These are phyloP conservation scores for Aldrovandia affinis DNA, from an alignment of 2,797 vertebrate species.

Conservation along the genomic window DNA sequence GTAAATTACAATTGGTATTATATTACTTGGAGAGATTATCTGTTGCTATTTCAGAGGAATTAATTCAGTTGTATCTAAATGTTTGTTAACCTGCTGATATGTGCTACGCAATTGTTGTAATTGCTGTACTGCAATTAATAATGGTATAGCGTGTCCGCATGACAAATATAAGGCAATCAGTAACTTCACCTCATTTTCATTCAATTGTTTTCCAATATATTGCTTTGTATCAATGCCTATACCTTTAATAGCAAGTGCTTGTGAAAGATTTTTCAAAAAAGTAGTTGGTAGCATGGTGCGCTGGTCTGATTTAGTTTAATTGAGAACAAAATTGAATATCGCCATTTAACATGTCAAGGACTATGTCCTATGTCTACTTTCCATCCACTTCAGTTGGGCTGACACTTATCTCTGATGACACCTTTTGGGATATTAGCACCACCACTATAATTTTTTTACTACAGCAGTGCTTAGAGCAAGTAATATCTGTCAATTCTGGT, in stretches of 20 bases:
- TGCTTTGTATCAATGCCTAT: background rate
- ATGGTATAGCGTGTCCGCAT: background rate
- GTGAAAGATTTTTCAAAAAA: too few relatives aligned
- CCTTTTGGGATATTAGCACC: too few relatives aligned
- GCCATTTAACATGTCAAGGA: too few relatives aligned
- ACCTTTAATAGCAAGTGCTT: background rate
- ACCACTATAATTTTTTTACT: too few relatives aligned
- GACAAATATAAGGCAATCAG: background rate
- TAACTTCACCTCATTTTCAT: background rate
- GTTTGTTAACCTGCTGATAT: background rate
- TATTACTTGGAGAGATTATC: background rate
- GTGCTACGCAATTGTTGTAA: background rate
- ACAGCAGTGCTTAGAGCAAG: too few relatives aligned
- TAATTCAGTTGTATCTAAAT: constrained; percentile 1
- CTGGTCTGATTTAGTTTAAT: background rate
- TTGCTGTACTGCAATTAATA: background rate
- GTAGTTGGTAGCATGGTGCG: too few relatives aligned
- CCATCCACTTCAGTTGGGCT: too few relatives aligned
- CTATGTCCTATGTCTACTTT: background rate
- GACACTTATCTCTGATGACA: too few relatives aligned
- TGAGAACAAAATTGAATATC: too few relatives aligned
- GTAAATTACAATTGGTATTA: background rate
- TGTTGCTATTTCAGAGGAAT: background rate
- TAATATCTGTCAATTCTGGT: too few relatives aligned
- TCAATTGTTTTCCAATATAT: background rate